Base-by-base conservation (phyloP, 2,888 invertebrate genomes). In the Anaspis maculata region DNA sequence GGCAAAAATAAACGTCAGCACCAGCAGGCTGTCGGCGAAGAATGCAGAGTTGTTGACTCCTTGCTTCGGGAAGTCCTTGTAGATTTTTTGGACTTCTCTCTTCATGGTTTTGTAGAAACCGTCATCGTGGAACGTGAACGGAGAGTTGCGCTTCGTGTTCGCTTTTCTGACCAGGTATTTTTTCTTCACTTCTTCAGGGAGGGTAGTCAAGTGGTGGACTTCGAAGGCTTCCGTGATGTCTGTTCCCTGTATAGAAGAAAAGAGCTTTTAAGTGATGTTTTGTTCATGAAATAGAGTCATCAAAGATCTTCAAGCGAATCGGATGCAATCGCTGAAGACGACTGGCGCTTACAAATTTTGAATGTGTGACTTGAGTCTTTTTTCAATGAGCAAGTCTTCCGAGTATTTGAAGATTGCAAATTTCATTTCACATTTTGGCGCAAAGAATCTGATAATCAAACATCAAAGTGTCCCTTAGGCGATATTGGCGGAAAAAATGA, bases 191-290 rank as follows among this genome's bases (percentile, higher is more conserved):
- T 70, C 70, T 48, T 74, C 71, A 1, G 64, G 62, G 3, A 22
- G 9, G 2, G 65, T 62, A 3, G 73, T 70, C 23, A 85, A 52
- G 57, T 88, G 86, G 58, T 85, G 81, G 1, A 71, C 62, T 68
- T 85, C 83, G 51, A 85, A 87, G 3, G 79, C 76, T 66, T 87
- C 86, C 0, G 86, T 86, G 36, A 87, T 83, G 49, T 88, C 86
- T 1, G 79, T 80, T 1, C 84, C 86, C 72, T 79, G 72, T 25
- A 47, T n/a, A n/a, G 45, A 16, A 34, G 30, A 4, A 13, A 12
- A 25, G 23, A 16, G 5, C 3, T 21, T 2, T n/a, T n/a, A n/a
- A n/a, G n/a, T n/a, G n/a, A n/a, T n/a, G n/a, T n/a, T n/a, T n/a
- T n/a, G n/a, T n/a, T n/a, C n/a, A n/a, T n/a, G n/a, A n/a, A n/a